Conservation (phyloP, 2,888 invertebrate species). For the Watsonalla binaria region DNA sequence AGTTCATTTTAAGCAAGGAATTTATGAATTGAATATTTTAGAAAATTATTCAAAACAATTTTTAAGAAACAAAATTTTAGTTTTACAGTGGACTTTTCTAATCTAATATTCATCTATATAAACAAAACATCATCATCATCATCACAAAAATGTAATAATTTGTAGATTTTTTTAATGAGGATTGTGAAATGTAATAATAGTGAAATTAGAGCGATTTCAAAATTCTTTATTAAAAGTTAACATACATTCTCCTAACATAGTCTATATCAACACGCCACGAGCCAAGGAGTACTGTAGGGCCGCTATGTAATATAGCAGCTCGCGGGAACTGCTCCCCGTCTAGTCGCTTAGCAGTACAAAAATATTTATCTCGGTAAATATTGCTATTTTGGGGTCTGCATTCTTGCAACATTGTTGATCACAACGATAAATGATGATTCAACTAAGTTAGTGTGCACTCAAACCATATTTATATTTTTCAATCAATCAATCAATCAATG, state of each 20-base stretch:
- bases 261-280: background rate
- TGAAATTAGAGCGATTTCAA: background rate
- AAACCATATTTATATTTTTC: conserved; percentile 2
- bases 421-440: too few species aligned
- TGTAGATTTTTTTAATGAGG: too few species aligned
- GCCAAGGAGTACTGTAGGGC: background rate
- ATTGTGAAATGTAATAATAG: background rate
- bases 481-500: conserved; percentile 24
- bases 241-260: background rate
- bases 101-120: too few species aligned
- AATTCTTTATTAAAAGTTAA: background rate
- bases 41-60: too few species aligned
- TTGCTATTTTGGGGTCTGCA: background rate
- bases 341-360: background rate
- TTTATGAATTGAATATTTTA: too few species aligned
- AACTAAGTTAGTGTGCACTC: too few species aligned
- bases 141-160: too few species aligned
- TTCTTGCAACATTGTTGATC: background rate
- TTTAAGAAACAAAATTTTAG: too few species aligned
- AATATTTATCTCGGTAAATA: background rate
- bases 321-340: background rate
- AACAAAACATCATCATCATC: too few species aligned
- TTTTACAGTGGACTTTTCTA: too few species aligned
- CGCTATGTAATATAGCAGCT: too few species aligned
- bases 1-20: too few species aligned